phyloP scores from a whole-genome alignment of 2,888 invertebrate genomes.

The Acanthosepion pharaonis region DNA sequence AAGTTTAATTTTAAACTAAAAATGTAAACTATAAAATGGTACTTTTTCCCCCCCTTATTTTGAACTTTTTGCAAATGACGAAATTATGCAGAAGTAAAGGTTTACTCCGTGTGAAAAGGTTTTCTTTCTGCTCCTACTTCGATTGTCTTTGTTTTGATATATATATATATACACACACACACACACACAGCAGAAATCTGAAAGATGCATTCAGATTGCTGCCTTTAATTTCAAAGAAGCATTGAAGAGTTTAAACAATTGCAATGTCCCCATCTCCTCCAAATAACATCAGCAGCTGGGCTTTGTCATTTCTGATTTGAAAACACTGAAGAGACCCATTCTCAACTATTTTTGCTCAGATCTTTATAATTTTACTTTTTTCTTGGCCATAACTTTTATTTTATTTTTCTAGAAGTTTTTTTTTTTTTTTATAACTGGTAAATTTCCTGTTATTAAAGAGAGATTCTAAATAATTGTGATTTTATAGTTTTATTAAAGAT shows the following conservation, averaged over 20 bases:
- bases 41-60: background rate
- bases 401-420: background rate
- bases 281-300: background rate
- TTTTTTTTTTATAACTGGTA: background rate
- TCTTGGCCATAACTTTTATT: background rate
- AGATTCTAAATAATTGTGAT: background rate
- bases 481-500: no score
- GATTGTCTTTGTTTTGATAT: background rate
- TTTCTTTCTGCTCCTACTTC: background rate
- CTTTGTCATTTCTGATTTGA: background rate
- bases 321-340: background rate
- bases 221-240: background rate
- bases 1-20: background rate
- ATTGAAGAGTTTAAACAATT: background rate
- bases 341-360: background rate
- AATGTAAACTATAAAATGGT: background rate
- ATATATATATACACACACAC: background rate
- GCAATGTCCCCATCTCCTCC: background rate
- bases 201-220: background rate
- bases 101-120: background rate
- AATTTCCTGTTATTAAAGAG: background rate
- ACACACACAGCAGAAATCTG: background rate
- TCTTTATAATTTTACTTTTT: background rate
- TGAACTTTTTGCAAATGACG: background rate
- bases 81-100: background rate